Base-by-base conservation (phyloP, 92 coral and sea anemone species). In the Anthopleura xanthogrammica region DNA sequence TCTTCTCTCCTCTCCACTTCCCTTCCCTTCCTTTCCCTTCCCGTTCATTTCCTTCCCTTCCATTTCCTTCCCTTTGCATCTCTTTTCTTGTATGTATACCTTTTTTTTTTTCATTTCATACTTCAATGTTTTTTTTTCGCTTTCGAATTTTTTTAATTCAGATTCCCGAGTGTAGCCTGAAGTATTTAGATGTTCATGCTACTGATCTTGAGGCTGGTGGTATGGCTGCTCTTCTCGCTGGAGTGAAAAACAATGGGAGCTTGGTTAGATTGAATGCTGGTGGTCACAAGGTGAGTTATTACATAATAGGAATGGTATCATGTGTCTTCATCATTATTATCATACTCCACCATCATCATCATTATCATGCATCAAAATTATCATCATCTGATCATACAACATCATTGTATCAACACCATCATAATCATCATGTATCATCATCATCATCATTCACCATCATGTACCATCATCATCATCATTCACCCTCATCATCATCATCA, bases 201-300 rank as follows among this genome's bases (percentile, higher is more conserved):
- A 83, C 90, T 12, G 58, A 77, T 52, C 83, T 87, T n/a, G 65
- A 42, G 19, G 71, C 36, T 20, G 87, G 72, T 50, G 90, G 90
- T 24, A 87, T 83, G 90, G 50, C 55, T 5, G 42, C 79, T 41
- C 36, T 87, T 29, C 50, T 77, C 40, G 7, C 5, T 55, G 90
- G 90, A 71, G 52, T 87, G 52, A 76, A 87, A 52, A 55, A 78
- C 50, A 87, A 87, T 72, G 46, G n/a, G 1, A 82, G 87, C 5
- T 80, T 87, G 48, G 36, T 72, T 56, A 68, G 41, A 50, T 41
- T 87, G 50, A 87, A 87, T 72, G 87, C 80, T 3, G 87, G 87
- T 4, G 90, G 90, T 46, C 83, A 87, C 77, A 52, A 78, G 77
- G 90, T 87, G 57, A 65, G 71, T 22, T n/a, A n/a, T n/a, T n/a